Evolutionary conservation across 2,797 vertebrate genomes (phyloP).

Genomic region (Sylvia borin): DNA sequence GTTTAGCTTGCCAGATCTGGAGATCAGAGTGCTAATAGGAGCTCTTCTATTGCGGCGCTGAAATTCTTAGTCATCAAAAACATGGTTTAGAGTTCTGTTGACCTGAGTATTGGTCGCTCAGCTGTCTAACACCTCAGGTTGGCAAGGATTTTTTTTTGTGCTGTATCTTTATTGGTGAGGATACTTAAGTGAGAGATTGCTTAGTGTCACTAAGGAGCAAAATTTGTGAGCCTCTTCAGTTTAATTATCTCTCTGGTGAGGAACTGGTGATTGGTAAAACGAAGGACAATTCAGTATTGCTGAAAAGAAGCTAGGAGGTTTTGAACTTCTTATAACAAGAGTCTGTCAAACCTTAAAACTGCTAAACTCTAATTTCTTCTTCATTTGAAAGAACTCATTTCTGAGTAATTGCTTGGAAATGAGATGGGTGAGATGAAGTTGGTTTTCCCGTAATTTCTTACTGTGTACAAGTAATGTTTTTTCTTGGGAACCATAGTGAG

Average conservation of each 20-base stretch:
- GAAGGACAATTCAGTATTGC: background rate
- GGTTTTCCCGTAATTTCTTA: background rate
- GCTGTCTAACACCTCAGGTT: background rate
- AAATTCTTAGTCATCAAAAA: slow-evolving; percentile 5
- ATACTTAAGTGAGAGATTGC: background rate
- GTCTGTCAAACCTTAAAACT: background rate
- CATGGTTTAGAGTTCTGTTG: background rate
- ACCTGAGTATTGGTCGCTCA: background rate
- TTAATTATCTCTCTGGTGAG: background rate
- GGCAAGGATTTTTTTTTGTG: background rate
- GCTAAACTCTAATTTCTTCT: background rate
- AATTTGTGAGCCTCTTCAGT: background rate
- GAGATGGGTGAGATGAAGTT: background rate
- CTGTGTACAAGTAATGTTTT: background rate
- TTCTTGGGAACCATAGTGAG: background rate
- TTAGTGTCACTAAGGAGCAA: background rate
- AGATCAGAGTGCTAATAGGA: background rate
- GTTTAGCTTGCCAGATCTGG: background rate
- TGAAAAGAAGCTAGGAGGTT: background rate
- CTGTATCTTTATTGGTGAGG: background rate
- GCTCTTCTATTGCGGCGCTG: background rate
- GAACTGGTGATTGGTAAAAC: background rate
- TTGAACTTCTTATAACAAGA: background rate
- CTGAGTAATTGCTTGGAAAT: slow-evolving; percentile 3
- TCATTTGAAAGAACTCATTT: background rate